Conservation (phyloP, 2,888 invertebrate species). For the Lamellibrachia satsuma region DNA sequence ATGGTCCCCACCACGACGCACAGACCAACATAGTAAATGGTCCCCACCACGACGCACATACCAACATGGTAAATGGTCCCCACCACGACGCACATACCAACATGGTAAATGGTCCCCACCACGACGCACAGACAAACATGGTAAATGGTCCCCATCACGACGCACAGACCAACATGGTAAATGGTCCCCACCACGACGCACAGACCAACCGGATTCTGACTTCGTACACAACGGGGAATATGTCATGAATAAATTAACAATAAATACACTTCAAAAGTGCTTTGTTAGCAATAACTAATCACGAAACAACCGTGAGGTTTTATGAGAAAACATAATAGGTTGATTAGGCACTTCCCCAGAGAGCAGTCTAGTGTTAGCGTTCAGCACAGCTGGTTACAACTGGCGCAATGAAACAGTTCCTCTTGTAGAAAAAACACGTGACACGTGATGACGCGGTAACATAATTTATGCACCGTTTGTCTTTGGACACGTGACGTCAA, state of each 20-base stretch:
- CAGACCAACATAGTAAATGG: too few species aligned
- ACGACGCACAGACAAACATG: too few species aligned
- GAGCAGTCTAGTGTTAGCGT: not conserved
- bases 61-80: too few species aligned
- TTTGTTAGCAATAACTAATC: not conserved
- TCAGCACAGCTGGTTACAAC: not conserved
- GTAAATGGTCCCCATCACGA: too few species aligned
- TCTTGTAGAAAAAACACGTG: not conserved
- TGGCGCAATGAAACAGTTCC: not conserved
- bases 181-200: not conserved
- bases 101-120: too few species aligned
- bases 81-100: too few species aligned
- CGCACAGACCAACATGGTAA: too few species aligned
- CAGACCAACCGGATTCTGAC: not conserved
- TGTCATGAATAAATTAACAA: not conserved
- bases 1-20: too few species aligned
- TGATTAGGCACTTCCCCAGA: not conserved
- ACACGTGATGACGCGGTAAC: too few species aligned
- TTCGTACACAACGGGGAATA: not conserved
- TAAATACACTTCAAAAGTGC: not conserved
- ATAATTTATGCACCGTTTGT: not conserved
- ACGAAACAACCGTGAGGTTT: not conserved
- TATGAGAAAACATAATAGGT: not conserved
- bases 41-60: too few species aligned
- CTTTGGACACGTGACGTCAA: not conserved